A percentile compares a stretch with the other conserved stretches of the same genome.
phyloP scores from a whole-genome alignment of 1,140 invertebrate species.

The Acromyrmex echinatior region DNA sequence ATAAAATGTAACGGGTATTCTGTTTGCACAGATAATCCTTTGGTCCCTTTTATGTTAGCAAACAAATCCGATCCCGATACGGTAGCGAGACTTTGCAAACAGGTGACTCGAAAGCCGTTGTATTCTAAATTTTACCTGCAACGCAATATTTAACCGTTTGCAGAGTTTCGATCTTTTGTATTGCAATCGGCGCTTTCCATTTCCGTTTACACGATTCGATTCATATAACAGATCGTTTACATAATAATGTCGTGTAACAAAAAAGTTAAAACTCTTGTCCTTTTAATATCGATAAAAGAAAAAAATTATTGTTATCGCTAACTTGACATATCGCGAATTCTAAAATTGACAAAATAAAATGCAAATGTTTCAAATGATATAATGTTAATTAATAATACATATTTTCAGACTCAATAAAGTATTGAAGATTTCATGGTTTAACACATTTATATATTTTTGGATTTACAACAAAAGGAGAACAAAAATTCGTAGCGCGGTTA shows the following conservation, averaged over 20 bases:
- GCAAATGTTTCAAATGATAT: too few species aligned
- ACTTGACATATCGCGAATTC: background rate
- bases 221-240: background rate
- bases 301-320: background rate
- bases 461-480: too few species aligned
- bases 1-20: conserved; percentile 75
- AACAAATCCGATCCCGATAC: conserved; percentile 75
- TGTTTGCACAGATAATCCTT: conserved; percentile 77
- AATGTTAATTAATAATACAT: too few species aligned
- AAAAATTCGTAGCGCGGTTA: too few species aligned
- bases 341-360: too few species aligned
- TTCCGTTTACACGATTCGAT: background rate
- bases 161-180: conserved; percentile 15
- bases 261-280: background rate
- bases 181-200: background rate
- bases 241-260: background rate
- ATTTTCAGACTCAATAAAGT: too few species aligned
- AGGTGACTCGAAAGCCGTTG: conserved; percentile 66
- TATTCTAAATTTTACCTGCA: conserved; percentile 50
- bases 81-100: conserved; percentile 71
- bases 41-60: conserved; percentile 76
- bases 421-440: too few species aligned
- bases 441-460: too few species aligned
- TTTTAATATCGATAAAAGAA: background rate
- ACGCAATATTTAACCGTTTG: conserved; percentile 32